Evolutionary conservation across 2,888 invertebrate species (phyloP).

Genomic region (Drosophila robusta): DNA sequence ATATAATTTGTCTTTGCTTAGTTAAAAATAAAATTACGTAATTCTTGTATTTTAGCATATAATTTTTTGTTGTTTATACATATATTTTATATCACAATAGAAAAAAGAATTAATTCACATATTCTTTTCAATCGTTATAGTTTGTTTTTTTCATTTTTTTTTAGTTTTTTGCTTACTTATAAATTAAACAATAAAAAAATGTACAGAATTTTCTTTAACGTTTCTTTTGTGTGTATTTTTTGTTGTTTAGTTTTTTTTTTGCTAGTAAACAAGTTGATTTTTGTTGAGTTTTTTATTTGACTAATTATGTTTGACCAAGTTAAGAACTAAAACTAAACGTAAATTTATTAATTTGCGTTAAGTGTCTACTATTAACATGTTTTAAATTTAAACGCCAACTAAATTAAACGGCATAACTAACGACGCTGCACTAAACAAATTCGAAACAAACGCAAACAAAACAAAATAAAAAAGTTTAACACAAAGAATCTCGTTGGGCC

Average conservation of each 20-base stretch:
- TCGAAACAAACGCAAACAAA: constrained; percentile 61
- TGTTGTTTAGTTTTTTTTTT: constrained; percentile 37
- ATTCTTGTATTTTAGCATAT: constrained; percentile 61
- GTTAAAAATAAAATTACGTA: constrained; percentile 72
- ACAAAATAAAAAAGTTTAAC: constrained; percentile 46
- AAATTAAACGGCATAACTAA: constrained; percentile 80
- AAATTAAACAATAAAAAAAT: constrained; percentile 80
- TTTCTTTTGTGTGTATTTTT: constrained; percentile 41
- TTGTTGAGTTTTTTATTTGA: constrained; percentile 66
- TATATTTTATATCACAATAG: constrained; percentile 84
- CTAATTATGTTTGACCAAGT: constrained; percentile 75
- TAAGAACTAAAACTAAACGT: constrained; percentile 61
- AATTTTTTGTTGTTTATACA: constrained; percentile 57
- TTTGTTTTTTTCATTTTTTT: constrained; percentile 35
- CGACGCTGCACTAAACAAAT: constrained; percentile 79
- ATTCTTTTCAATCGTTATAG: constrained; percentile 76
- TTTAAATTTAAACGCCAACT: constrained; percentile 74
- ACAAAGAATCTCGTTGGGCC: constrained; percentile 60
- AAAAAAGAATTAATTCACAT: constrained; percentile 82
- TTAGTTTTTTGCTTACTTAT: constrained; percentile 67
- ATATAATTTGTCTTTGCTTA: constrained; percentile 56
- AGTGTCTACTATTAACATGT: constrained; percentile 74
- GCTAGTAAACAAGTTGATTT: constrained; percentile 56
- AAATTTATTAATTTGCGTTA: constrained; percentile 59
- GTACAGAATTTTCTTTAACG: constrained; percentile 72